Evolutionary conservation across 2,888 invertebrate genomes (phyloP).

Genomic region (Gandaritis pyraliata): DNA sequence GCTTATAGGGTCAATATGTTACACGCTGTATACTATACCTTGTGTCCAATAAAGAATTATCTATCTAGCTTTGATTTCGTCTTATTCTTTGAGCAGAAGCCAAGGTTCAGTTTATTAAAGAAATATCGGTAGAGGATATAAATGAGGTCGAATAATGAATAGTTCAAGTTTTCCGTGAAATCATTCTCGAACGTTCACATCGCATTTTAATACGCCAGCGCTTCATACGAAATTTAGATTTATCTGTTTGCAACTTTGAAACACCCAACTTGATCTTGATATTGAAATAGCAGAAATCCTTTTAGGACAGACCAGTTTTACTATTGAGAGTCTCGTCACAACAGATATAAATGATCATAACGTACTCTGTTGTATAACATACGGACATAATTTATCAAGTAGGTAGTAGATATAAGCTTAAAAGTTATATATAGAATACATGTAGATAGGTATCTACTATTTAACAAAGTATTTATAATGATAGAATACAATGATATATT

Average conservation of each 20-base stretch:
- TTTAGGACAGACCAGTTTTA: neutral
- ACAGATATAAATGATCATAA: neutral
- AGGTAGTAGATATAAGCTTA: too few species aligned
- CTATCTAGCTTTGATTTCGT: neutral
- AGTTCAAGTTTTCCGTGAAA: neutral
- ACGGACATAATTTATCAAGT: too few species aligned
- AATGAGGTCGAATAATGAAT: slow-evolving; percentile 4
- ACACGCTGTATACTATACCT: too few species aligned
- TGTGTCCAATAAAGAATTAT: too few species aligned
- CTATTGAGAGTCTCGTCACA: too few species aligned
- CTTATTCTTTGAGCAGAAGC: neutral
- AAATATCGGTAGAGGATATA: neutral
- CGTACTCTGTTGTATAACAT: neutral
- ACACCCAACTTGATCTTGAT: slow-evolving; percentile 28
- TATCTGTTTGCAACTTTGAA: neutral
- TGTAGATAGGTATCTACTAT: too few species aligned
- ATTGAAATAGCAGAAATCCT: neutral
- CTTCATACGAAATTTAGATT: slow-evolving; percentile 25
- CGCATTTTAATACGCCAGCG: slow-evolving; percentile 18
- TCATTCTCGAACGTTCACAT: slow-evolving; percentile 14
- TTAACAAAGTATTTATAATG: too few species aligned
- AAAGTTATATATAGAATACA: too few species aligned
- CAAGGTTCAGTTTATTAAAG: neutral
- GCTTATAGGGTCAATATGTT: too few species aligned
- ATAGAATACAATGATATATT: too few species aligned